These are phyloP conservation scores for Conger conger DNA, from an alignment of 2,113 vertebrate genomes.

Conservation along the genomic window DNA sequence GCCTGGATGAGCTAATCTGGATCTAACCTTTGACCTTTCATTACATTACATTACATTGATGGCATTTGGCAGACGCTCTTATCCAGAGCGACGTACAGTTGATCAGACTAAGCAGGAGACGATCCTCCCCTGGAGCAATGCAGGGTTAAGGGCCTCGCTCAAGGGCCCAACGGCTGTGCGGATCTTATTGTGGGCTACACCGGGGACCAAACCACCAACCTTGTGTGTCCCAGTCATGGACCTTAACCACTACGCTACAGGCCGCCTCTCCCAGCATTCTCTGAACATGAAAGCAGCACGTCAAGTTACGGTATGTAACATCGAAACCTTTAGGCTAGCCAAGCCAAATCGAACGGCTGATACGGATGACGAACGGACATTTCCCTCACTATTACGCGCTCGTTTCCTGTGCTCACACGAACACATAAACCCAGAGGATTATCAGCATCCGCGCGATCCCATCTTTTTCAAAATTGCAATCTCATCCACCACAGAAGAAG, in stretches of 20 bases:
- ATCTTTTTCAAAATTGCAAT: background rate
- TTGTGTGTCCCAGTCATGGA: too few species aligned
- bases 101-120: too few species aligned
- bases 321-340: background rate
- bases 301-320: background rate
- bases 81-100: too few species aligned
- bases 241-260: too few species aligned
- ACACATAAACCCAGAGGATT: background rate
- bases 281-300: background rate
- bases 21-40: background rate
- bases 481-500: background rate
- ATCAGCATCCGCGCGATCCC: background rate
- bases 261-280: conserved; percentile 1
- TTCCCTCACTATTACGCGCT: background rate
- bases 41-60: too few species aligned
- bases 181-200: too few species aligned
- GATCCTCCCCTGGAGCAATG: too few species aligned
- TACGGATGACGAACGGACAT: background rate
- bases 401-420: background rate
- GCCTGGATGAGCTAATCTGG: background rate
- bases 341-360: background rate
- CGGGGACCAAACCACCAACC: too few species aligned
- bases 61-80: too few species aligned
- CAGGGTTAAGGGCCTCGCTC: too few species aligned
- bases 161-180: too few species aligned